Evolutionary conservation across 2,113 vertebrate species (phyloP).

Genomic region (Craseonycteris thonglongyai): DNA sequence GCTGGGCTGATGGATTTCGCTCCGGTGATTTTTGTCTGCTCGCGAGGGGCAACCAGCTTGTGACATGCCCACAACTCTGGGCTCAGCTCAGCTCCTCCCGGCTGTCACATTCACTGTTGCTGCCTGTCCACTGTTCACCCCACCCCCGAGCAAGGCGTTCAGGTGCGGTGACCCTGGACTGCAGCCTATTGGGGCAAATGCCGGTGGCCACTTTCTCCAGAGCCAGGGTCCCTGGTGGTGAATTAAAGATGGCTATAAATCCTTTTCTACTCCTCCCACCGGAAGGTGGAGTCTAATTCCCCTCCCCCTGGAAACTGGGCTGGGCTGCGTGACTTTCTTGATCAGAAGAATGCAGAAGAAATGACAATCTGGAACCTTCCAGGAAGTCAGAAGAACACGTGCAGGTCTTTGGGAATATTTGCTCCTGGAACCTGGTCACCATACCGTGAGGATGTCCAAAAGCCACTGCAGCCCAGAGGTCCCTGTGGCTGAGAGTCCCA

Average conservation of each 20-base stretch:
- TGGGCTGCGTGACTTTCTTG: neutral
- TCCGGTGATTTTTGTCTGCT: constrained; percentile 9
- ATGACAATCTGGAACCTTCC: neutral
- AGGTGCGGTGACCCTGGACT: neutral
- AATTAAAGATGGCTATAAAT: neutral
- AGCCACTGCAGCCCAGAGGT: neutral
- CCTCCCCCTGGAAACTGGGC: neutral
- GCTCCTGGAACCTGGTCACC: neutral
- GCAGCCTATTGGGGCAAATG: neutral
- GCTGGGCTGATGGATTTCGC: constrained; percentile 28
- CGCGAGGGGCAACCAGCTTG: constrained; percentile 24
- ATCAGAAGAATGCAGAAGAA: neutral
- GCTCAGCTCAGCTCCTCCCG: neutral
- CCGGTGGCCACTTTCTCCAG: neutral
- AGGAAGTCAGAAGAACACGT: neutral
- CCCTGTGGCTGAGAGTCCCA: fast-evolving
- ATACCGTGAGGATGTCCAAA: neutral
- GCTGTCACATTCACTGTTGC: neutral
- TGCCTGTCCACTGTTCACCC: neutral
- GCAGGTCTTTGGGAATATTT: neutral
- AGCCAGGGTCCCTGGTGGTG: neutral
- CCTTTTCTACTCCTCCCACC: neutral
- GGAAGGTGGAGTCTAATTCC: neutral
- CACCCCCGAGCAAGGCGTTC: neutral
- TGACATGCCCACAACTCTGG: neutral